phyloP scores from a whole-genome alignment of 2,113 vertebrate species.

The Salvelinus alpinus region DNA sequence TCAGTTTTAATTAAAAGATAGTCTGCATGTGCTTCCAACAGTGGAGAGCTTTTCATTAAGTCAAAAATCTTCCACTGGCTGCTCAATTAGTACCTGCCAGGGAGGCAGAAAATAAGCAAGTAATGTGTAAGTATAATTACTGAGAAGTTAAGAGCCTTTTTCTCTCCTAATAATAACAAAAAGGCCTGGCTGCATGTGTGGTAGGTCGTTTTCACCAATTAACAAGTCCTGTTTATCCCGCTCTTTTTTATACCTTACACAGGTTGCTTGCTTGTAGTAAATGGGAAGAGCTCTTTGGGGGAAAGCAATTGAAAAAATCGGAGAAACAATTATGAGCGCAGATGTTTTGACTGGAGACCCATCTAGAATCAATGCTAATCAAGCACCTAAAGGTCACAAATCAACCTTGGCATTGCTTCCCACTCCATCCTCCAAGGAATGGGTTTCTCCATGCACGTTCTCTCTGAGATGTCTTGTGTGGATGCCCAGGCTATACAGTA shows the following conservation, averaged over 20 bases:
- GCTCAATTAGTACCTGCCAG: slow-evolving; percentile 62
- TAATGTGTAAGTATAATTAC: slow-evolving; percentile 31
- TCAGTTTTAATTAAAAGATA: slow-evolving; percentile 60
- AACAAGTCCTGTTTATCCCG: slow-evolving; percentile 12
- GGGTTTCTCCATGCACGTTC: neutral
- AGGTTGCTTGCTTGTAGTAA: slow-evolving; percentile 42
- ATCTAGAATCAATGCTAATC: slow-evolving; percentile 60
- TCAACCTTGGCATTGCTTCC: slow-evolving; percentile 23
- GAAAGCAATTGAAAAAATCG: slow-evolving; percentile 37
- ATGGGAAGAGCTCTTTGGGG: slow-evolving; percentile 48
- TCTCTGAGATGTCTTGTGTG: neutral
- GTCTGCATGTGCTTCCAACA: slow-evolving; percentile 38
- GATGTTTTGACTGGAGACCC: slow-evolving; percentile 51
- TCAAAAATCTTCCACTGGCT: slow-evolving; percentile 51
- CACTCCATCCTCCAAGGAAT: slow-evolving; percentile 9
- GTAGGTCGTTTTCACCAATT: slow-evolving; percentile 51
- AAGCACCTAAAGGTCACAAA: slow-evolving; percentile 47
- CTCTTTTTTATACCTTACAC: slow-evolving; percentile 28
- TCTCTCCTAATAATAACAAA: slow-evolving; percentile 22
- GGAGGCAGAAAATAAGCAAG: slow-evolving; percentile 43
- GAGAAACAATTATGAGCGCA: slow-evolving; percentile 50
- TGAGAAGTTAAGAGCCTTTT: slow-evolving; percentile 28
- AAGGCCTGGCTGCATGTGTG: neutral
- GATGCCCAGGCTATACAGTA: neutral
- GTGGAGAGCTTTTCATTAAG: slow-evolving; percentile 45